These are phyloP conservation scores for Poliocrania exsul DNA, from an alignment of 2,797 vertebrate genomes.

Conservation along the genomic window DNA sequence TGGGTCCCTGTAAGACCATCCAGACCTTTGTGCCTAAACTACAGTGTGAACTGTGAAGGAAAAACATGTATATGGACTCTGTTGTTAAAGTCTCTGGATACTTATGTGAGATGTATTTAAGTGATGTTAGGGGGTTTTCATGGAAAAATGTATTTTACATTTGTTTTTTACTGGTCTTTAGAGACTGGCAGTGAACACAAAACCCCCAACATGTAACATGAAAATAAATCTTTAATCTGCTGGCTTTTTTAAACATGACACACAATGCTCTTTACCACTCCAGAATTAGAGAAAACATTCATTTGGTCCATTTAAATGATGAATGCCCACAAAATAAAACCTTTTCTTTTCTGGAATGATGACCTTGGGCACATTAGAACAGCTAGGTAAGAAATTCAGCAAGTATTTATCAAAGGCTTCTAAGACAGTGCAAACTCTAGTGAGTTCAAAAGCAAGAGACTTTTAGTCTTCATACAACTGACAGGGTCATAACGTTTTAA, in stretches of 20 bases:
- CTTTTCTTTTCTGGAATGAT: neutral
- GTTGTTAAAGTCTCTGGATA: neutral
- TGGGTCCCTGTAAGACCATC: neutral
- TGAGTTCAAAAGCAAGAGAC: slow-evolving; percentile 71
- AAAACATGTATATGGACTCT: neutral
- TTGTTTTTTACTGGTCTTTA: slow-evolving; percentile 4
- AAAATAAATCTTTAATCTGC: slow-evolving; percentile 16
- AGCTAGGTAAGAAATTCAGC: slow-evolving; percentile 62
- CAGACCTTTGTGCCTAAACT: neutral
- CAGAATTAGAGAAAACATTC: neutral
- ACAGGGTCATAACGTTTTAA: slow-evolving; percentile 71
- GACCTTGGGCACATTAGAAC: slow-evolving; percentile 45
- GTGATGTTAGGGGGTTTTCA: neutral
- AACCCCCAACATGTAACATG: neutral
- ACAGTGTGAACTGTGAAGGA: neutral
- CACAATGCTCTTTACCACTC: neutral
- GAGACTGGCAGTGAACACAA: neutral
- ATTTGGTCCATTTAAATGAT: slow-evolving; percentile 26
- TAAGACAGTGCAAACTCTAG: slow-evolving; percentile 53
- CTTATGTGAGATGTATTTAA: neutral
- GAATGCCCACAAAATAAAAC: slow-evolving; percentile 33
- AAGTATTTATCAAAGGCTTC: slow-evolving; percentile 68
- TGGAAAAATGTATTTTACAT: neutral
- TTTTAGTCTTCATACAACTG: slow-evolving; percentile 70
- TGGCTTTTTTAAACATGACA: neutral